Percentiles rank a stretch among this genome's conserved stretches.
Conservation (phyloP, 2,888 invertebrate species). For the Tyria jacobaeae region DNA sequence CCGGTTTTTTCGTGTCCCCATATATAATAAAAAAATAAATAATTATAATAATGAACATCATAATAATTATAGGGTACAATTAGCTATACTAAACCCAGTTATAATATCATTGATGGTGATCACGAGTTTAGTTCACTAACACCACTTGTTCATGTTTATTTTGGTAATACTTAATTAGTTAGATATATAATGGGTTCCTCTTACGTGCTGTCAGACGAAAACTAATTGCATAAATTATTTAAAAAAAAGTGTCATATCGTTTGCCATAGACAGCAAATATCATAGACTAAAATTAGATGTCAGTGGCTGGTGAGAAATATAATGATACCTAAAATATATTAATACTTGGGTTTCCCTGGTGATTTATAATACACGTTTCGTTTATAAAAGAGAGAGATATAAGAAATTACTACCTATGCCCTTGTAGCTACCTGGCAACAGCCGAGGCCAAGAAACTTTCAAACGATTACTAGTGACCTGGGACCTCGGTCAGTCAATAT, state of each 20-base stretch:
- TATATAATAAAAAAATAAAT: no score
- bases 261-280: not conserved
- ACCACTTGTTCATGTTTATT: no score
- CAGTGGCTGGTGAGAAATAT: constrained; percentile 1
- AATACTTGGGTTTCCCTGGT: constrained; percentile 13
- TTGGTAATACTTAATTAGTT: no score
- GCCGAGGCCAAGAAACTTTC: not conserved
- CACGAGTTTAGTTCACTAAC: no score
- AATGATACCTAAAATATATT: constrained; percentile 13
- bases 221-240: no score
- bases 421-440: not conserved
- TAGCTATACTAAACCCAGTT: no score
- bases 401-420: not conserved
- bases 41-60: no score
- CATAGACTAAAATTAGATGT: constrained; percentile 9
- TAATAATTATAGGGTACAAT: no score
- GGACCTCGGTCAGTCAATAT: not conserved
- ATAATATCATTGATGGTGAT: no score
- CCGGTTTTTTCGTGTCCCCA: no score
- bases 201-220: no score
- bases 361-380: constrained; percentile 13
- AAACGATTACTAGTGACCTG: not conserved
- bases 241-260: not conserved
- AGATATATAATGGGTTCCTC: no score
- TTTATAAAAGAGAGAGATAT: not conserved